A percentile compares a stretch with the other conserved stretches of the same genome.
Evolutionary conservation across 2,888 invertebrate species (phyloP).

Genomic region (Nebria salina): DNA sequence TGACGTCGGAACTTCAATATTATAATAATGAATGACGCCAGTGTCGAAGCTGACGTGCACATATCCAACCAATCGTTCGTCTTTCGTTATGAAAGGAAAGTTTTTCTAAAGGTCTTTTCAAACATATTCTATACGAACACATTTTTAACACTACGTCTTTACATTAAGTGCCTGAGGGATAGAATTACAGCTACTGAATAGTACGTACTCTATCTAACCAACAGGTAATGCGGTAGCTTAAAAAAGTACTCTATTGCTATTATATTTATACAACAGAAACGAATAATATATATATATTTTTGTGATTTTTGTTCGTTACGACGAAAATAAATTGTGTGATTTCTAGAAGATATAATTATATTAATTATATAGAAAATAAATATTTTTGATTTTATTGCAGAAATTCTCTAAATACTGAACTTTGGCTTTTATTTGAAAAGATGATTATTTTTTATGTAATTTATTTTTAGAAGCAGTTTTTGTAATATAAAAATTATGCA

Average conservation of each 20-base stretch:
- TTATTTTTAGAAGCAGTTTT: background rate
- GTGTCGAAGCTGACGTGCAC: constrained; percentile 13
- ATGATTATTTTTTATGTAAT: background rate
- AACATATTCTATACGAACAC: constrained; percentile 35
- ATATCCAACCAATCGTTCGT: constrained; percentile 16
- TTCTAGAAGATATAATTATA: too few species aligned
- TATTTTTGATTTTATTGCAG: too few species aligned
- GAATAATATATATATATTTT: too few species aligned
- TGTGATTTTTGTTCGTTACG: too few species aligned
- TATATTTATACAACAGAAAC: background rate
- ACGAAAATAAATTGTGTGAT: too few species aligned
- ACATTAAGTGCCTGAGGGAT: constrained; percentile 38
- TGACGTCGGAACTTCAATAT: background rate
- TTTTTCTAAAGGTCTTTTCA: constrained; percentile 42
- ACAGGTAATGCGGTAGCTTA: too few species aligned
- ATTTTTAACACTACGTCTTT: constrained; percentile 38
- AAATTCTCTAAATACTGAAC: too few species aligned
- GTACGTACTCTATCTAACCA: constrained; percentile 8
- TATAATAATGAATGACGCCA: constrained; percentile 12
- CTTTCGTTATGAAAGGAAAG: constrained; percentile 29
- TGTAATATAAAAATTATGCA: constrained; percentile 19
- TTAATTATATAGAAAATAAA: too few species aligned
- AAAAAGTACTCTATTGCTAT: background rate
- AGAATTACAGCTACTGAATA: constrained; percentile 38
- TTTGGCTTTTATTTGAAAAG: too few species aligned